Conservation (phyloP, 2,888 invertebrate genomes). For the Bombylius discolor region DNA sequence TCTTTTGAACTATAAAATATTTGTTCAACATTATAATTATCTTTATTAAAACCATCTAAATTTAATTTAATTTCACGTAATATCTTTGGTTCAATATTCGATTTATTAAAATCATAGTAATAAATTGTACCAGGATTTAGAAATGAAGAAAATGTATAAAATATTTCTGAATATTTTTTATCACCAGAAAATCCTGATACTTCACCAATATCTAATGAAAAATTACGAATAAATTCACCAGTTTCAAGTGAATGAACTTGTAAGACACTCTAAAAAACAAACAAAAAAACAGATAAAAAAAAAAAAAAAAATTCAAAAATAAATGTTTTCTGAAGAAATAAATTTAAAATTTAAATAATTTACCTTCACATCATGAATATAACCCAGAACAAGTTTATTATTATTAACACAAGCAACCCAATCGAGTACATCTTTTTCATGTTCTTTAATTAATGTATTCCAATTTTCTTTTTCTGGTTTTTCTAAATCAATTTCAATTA, state of each 20-base stretch:
- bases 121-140: slow-evolving; percentile 76
- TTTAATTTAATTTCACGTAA: slow-evolving; percentile 69
- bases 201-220: slow-evolving; percentile 77
- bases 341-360: background rate
- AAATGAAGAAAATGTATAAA: slow-evolving; percentile 90
- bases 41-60: slow-evolving; percentile 67
- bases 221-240: slow-evolving; percentile 58
- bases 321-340: too few relatives aligned
- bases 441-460: slow-evolving; percentile 59
- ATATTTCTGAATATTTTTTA: slow-evolving; percentile 75
- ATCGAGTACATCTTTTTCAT: slow-evolving; percentile 75
- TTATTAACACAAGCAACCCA: slow-evolving; percentile 75
- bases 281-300: too few relatives aligned
- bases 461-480: slow-evolving; percentile 64
- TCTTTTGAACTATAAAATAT: slow-evolving; percentile 89
- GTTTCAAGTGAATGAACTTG: slow-evolving; percentile 62
- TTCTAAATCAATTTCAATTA: slow-evolving; percentile 69
- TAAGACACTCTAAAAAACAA: slow-evolving; percentile 56
- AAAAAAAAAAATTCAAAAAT: too few relatives aligned
- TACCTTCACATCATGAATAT: slow-evolving; percentile 91
- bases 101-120: slow-evolving; percentile 62
- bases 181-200: slow-evolving; percentile 74
- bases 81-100: slow-evolving; percentile 49
- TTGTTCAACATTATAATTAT: slow-evolving; percentile 71
- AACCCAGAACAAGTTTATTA: slow-evolving; percentile 77